phyloP scores from a whole-genome alignment of 2,797 vertebrate species.

The Danio jaintianensis region DNA sequence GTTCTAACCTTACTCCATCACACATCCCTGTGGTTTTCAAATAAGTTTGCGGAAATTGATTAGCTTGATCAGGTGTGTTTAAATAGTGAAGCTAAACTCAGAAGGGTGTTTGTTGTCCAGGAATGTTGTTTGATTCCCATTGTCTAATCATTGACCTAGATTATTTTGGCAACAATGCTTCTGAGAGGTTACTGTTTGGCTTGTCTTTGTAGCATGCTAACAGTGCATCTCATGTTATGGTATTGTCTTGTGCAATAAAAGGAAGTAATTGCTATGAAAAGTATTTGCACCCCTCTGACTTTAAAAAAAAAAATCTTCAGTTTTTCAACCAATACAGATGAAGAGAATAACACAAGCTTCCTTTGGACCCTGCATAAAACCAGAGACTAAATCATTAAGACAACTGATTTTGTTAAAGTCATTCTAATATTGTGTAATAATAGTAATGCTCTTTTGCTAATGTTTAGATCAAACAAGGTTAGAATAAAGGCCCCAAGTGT shows the following conservation, averaged over 20 bases:
- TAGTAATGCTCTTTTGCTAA: not conserved
- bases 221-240: not conserved
- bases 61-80: no score
- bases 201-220: not conserved
- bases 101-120: no score
- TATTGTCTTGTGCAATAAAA: not conserved
- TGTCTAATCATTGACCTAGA: not conserved
- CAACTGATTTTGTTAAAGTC: not conserved
- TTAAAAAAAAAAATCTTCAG: not conserved
- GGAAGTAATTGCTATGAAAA: not conserved
- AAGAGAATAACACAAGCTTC: no score
- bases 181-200: not conserved
- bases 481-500: constrained; percentile 84
- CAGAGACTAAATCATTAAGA: not conserved
- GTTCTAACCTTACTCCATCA: no score
- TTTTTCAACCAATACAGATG: not conserved
- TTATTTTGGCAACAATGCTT: not conserved
- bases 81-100: no score
- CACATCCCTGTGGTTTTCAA: no score
- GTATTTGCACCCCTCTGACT: not conserved
- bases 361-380: not conserved
- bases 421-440: not conserved
- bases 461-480: constrained; percentile 75
- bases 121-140: no score
- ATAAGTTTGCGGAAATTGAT: no score